phyloP scores from a whole-genome alignment of 2,888 invertebrate species.

The Diabrotica balteata region DNA sequence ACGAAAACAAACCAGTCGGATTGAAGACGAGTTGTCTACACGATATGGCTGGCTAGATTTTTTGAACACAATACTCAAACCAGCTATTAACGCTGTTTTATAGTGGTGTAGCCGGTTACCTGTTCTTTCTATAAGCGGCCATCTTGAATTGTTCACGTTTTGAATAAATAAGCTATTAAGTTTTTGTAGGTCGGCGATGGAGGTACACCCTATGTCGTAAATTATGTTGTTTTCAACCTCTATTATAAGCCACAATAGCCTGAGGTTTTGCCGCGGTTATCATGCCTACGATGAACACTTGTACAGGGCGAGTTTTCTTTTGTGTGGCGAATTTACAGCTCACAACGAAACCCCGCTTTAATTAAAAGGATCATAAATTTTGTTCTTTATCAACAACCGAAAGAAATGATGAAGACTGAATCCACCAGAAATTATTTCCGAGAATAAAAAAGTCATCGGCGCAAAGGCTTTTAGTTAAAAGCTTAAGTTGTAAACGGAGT shows the following conservation, averaged over 20 bases:
- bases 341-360: conserved; percentile 11
- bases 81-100: conserved; percentile 33
- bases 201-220: conserved; percentile 57
- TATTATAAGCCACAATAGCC: conserved; percentile 44
- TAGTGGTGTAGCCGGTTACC: conserved; percentile 33
- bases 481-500: too few species aligned
- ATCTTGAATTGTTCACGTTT: conserved; percentile 63
- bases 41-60: conserved; percentile 37
- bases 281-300: conserved; percentile 15
- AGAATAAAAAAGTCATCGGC: too few species aligned
- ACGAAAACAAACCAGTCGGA: conserved; percentile 31
- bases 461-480: too few species aligned
- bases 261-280: conserved; percentile 36
- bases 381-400: background rate
- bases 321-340: conserved; percentile 17
- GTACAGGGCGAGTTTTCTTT: conserved; percentile 14
- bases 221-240: conserved; percentile 60
- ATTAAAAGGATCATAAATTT: conserved; percentile 8
- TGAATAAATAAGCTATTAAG: conserved; percentile 64
- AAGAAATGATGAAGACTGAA: too few species aligned
- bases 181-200: conserved; percentile 60
- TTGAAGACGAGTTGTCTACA: conserved; percentile 33
- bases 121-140: conserved; percentile 50
- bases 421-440: too few species aligned
- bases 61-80: conserved; percentile 39